Conservation (phyloP, 2,113 vertebrate genomes). For the Aptenodytes forsteri region DNA sequence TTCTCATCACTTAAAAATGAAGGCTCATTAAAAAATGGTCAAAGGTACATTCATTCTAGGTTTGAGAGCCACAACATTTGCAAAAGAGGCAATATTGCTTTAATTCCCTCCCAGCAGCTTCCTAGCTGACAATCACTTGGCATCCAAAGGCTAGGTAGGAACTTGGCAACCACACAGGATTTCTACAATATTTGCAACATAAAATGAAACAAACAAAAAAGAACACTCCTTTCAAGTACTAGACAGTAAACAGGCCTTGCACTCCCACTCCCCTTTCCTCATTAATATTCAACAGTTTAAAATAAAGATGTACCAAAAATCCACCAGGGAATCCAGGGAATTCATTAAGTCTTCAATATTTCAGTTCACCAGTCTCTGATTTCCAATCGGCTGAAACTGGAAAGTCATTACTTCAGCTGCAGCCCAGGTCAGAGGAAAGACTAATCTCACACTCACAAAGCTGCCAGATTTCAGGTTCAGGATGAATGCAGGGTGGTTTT, state of each 20-base stretch:
- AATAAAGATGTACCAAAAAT: conserved; percentile 68
- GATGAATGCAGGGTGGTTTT: not conserved
- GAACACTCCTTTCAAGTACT: conserved; percentile 35
- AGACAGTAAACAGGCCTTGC: conserved; percentile 57
- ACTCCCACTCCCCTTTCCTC: conserved; percentile 49
- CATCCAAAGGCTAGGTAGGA: conserved; percentile 67
- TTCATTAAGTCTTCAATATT: conserved; percentile 61
- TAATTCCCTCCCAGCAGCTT: conserved; percentile 12
- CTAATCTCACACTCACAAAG: not conserved
- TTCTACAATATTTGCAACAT: conserved; percentile 71
- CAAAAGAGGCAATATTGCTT: conserved; percentile 1
- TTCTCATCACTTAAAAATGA: not conserved
- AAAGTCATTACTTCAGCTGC: conserved; percentile 38
- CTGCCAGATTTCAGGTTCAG: not conserved
- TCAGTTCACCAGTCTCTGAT: conserved; percentile 41
- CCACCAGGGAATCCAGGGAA: conserved; percentile 46
- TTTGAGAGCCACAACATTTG: not conserved
- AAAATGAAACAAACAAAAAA: conserved; percentile 33
- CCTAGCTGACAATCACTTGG: conserved; percentile 78
- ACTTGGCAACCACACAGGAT: conserved; percentile 67
- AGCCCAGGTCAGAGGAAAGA: conserved; percentile 7
- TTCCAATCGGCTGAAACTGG: conserved; percentile 60
- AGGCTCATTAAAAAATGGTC: not conserved
- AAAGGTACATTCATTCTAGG: not conserved
- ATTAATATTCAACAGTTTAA: conserved; percentile 74